These are phyloP conservation scores for Aphelenchoides fujianensis DNA, from an alignment of 1,140 invertebrate genomes.

Conservation along the genomic window DNA sequence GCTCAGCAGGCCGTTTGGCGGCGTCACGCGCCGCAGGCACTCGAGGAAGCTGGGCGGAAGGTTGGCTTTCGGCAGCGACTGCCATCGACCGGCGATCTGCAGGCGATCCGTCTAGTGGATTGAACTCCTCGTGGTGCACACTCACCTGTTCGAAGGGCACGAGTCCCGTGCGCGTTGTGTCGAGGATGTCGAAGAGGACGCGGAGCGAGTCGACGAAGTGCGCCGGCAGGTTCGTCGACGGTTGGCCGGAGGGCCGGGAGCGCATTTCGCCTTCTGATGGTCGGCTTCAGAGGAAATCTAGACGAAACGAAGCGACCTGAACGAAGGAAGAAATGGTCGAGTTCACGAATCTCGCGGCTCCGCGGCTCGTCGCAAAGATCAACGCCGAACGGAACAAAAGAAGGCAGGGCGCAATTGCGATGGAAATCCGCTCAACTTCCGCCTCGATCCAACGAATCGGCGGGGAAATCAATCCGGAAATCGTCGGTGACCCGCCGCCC, in stretches of 20 bases:
- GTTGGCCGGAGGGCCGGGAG: background rate
- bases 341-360: no score
- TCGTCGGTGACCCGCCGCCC: no score
- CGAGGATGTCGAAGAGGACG: slow-evolving; percentile 35
- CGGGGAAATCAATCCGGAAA: no score
- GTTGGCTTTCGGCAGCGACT: slow-evolving; percentile 33
- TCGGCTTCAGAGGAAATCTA: no score
- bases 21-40: slow-evolving; percentile 63
- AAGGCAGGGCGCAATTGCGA: no score
- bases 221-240: slow-evolving; percentile 16
- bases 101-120: slow-evolving; percentile 2
- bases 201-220: slow-evolving; percentile 35
- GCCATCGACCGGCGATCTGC: slow-evolving; percentile 37
- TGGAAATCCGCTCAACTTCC: no score
- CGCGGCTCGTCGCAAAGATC: no score
- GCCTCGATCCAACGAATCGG: no score
- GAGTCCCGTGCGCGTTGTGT: slow-evolving; percentile 28
- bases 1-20: slow-evolving; percentile 62
- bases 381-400: no score
- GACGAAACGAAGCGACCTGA: no score
- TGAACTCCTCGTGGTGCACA: background rate
- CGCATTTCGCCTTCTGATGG: no score
- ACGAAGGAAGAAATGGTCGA: no score
- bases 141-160: slow-evolving; percentile 30
- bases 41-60: slow-evolving; percentile 61